Evolutionary conservation across 2,113 vertebrate genomes (phyloP), one percentile per base, ranked within the genome.

Genomic region (Romanogobio albipinnatus): DNA sequence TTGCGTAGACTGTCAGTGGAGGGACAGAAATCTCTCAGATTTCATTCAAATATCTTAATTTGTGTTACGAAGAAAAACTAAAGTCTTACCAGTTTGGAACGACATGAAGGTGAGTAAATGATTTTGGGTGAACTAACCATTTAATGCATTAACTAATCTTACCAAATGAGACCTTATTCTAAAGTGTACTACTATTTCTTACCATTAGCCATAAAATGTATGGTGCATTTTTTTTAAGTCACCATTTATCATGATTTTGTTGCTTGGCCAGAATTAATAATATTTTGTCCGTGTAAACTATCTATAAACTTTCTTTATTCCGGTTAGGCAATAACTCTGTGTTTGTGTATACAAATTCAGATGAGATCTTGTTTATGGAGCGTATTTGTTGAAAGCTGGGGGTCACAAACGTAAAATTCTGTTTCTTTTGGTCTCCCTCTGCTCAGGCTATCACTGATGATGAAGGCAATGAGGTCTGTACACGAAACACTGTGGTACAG

Each of bases 391-490:
- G 9, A 47, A 68, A 56, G 64, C 43, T 71, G 45, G 73, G 33
- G 66, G 66, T 84, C 77, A 39, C 26, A 24, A 36, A 73, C 10
- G 77, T 68, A 13, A 33, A 64, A 24, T 66, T 73, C 53, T 29
- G 36, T 80, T 87, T 82, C 19, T 87, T 36, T 86, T 39, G 61
- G 68, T 76, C 15, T 83, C 71, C 15, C 76, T 36, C 80, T 51
- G 70, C 82, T 58, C 89, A 94, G 93, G 81, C 90, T 0, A 3
- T 85, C 80, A 88, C 82, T 87, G 92, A 92, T 85, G 87, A 90
- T 61, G 93, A 91, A 81, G 91, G 88, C 7, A 87, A 90, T 33
- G 90, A 92, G 93, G 94, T 95, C 90, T 88, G 93, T 94, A 85
- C 17, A 59, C 33, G 86, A 26, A 68, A 64, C 58, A 43, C 53